Base-by-base conservation (phyloP, 2,888 invertebrate species). In the Hypena proboscidalis region DNA sequence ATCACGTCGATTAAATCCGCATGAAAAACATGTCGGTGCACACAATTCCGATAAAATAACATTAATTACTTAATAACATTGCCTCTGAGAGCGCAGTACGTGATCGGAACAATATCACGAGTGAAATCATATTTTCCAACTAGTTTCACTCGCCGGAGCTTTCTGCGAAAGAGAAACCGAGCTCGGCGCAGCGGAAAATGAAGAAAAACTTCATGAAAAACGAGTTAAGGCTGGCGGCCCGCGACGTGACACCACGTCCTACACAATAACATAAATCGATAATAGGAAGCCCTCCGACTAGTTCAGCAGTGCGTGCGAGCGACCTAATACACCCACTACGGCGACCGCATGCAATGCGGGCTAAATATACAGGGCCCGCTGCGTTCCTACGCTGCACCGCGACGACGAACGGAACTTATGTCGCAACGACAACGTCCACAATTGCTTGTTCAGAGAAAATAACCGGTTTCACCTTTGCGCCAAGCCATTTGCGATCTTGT, bases 291-390 rank as follows among this genome's bases (percentile, higher is more conserved):
- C 87, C 88, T 87, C 85, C 84, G 89, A 89, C 80, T 90, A 90
- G 90, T 88, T 90, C 89, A 90, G 85, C 88, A 88, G 90, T 90
- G 90, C 90, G 89, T 89, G 89, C 86, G 77, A 83, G 80, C 90
- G 90, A 90, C 90, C 90, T 85, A 87, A 89, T 85, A 89, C 88
- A 89, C 87, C 85, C 83, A 87, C 88, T 78, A 77, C 74, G 74
- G 73, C 75, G 70, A 76, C 74, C 77, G 79, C 80, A 80, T 84
- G 88, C 88, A 83, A 87, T 88, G 88, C 90, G 83, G 89, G 88
- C 90, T 90, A 90, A 89, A 90, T 89, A 90, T 90, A 90, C 86
- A 80, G 71, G 48, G 75, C 73, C 73, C 71, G 70, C 74, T 77
- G 81, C 81, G 82, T 77, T 73, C 79, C 79, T 62, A 58, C 68